Conservation (phyloP, 1,140 invertebrate species). For the Ceratina japonica region DNA sequence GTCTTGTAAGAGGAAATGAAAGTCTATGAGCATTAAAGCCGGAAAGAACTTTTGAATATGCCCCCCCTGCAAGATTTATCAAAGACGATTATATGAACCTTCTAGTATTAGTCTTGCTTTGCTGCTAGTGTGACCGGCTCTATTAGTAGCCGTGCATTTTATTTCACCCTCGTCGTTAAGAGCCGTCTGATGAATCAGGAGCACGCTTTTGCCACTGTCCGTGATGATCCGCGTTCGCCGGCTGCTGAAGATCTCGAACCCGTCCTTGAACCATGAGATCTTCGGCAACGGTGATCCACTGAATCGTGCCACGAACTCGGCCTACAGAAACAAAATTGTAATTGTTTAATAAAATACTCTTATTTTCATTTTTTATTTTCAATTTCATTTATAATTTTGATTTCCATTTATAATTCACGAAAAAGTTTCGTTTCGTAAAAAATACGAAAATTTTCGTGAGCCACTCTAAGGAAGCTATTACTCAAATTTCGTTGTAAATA, state of each 20-base stretch:
- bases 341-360: no score
- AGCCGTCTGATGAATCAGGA: constrained; percentile 90
- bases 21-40: no score
- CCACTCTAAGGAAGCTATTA: no score
- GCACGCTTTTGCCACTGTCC: constrained; percentile 87
- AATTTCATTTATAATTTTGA: no score
- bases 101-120: constrained; percentile 87
- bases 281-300: constrained; percentile 90
- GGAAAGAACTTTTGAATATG: no score
- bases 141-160: constrained; percentile 92
- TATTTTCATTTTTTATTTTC: no score
- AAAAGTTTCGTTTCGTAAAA: no score
- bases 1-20: no score
- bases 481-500: no score
- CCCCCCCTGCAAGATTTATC: no score
- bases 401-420: no score
- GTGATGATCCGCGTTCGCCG: constrained; percentile 88
- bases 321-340: constrained; percentile 68
- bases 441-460: no score
- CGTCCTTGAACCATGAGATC: constrained; percentile 96
- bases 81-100: constrained; percentile 73
- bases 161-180: constrained; percentile 92
- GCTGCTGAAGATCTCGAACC: constrained; percentile 91
- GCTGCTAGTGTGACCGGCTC: constrained; percentile 88
- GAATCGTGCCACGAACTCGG: constrained; percentile 90